Conservation (phyloP, 1,140 invertebrate genomes). For the Leptinotarsa texana region DNA sequence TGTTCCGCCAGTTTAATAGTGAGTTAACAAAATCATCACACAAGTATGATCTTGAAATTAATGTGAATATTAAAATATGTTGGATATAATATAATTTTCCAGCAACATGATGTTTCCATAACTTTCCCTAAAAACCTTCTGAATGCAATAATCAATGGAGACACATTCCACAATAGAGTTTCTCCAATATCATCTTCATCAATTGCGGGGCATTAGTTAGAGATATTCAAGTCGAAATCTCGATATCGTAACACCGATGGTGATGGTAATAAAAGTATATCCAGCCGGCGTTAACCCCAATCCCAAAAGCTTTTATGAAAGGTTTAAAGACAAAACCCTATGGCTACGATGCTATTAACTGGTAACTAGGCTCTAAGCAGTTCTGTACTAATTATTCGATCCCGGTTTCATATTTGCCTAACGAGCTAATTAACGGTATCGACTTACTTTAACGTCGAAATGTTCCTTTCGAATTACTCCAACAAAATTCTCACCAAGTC, state of each 20-base stretch:
- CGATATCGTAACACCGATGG: not conserved
- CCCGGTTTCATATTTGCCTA: constrained; percentile 3
- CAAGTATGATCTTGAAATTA: too few relatives aligned
- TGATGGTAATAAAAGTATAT: constrained; percentile 7
- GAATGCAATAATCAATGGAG: too few relatives aligned
- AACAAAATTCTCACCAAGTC: not conserved
- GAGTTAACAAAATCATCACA: too few relatives aligned
- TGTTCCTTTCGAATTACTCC: not conserved
- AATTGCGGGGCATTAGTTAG: too few relatives aligned
- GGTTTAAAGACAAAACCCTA: not conserved
- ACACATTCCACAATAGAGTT: too few relatives aligned
- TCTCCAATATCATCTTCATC: too few relatives aligned
- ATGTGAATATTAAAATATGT: too few relatives aligned
- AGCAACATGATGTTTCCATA: too few relatives aligned
- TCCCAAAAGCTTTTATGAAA: constrained; percentile 8
- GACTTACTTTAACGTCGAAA: constrained; percentile 6
- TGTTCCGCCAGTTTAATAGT: too few relatives aligned
- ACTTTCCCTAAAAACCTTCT: too few relatives aligned
- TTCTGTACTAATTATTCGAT: not conserved
- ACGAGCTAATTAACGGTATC: constrained; percentile 3
- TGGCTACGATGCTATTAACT: constrained; percentile 2
- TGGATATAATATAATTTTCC: too few relatives aligned
- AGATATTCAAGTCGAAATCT: too few relatives aligned
- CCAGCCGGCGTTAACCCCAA: not conserved
- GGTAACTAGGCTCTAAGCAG: constrained; percentile 5